Evolutionary conservation across 2,113 vertebrate genomes (phyloP).

Genomic region (Etia nguti): DNA sequence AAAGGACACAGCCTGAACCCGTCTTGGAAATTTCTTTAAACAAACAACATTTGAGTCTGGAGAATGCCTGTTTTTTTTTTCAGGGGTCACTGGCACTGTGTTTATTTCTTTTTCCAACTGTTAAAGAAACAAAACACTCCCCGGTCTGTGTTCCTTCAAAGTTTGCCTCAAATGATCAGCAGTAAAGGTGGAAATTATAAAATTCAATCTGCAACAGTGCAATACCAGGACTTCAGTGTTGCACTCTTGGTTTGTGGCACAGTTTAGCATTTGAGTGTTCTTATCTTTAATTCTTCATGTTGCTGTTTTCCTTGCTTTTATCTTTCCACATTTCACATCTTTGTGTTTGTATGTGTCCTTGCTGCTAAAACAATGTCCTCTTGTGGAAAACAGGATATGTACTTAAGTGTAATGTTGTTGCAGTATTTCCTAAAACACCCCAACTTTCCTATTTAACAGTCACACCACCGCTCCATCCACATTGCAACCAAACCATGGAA

Average conservation of each 20-base stretch:
- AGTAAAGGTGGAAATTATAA: not conserved
- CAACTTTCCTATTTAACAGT: not conserved
- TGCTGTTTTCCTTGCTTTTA: not conserved
- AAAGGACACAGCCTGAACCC: not conserved
- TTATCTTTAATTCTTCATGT: not conserved
- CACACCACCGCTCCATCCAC: not conserved
- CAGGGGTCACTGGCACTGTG: not conserved
- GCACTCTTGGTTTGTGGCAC: not conserved
- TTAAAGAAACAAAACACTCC: not conserved
- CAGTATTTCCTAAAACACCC: not conserved
- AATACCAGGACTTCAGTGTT: not conserved
- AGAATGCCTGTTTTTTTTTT: not conserved
- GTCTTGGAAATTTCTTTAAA: not conserved
- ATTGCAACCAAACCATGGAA: not conserved
- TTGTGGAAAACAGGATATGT: not conserved
- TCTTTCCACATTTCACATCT: not conserved
- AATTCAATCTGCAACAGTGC: not conserved
- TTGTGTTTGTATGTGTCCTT: not conserved
- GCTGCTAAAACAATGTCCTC: not conserved
- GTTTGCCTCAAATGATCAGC: not conserved
- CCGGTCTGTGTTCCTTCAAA: not conserved
- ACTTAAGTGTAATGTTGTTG: not conserved
- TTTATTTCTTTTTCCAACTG: conserved; percentile 18
- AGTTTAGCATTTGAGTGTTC: not conserved
- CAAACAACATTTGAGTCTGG: not conserved